Evolutionary conservation across 2,888 invertebrate genomes (phyloP).

Genomic region (Crocallis elinguaria): DNA sequence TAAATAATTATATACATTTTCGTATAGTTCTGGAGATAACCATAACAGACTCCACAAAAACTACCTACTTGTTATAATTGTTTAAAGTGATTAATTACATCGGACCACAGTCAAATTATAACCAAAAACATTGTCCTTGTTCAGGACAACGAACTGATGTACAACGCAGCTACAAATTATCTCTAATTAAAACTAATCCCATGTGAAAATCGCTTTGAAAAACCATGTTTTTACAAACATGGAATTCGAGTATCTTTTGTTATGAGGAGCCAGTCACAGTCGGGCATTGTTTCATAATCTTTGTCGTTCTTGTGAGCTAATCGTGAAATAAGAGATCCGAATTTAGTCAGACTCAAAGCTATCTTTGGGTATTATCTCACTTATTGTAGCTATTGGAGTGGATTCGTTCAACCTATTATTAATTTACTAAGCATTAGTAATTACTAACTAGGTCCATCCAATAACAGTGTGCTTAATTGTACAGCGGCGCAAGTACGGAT

Average conservation of each 20-base stretch:
- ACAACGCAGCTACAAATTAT: constrained; percentile 27
- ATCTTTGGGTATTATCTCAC: constrained; percentile 12
- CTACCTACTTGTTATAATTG: too few relatives aligned
- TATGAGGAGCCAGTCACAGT: constrained; percentile 47
- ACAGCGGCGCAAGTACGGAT: too few relatives aligned
- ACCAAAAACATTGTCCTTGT: not conserved
- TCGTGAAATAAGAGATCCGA: constrained; percentile 8
- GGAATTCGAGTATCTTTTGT: constrained; percentile 44
- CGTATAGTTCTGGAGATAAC: too few relatives aligned
- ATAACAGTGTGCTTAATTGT: too few relatives aligned
- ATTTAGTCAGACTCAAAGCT: not conserved
- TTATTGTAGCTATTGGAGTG: constrained; percentile 13
- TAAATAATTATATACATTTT: too few relatives aligned
- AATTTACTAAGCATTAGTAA: too few relatives aligned
- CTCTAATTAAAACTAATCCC: constrained; percentile 31
- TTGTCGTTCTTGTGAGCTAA: constrained; percentile 20
- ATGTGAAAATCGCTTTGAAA: constrained; percentile 30
- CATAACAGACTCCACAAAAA: too few relatives aligned
- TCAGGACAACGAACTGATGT: constrained; percentile 12
- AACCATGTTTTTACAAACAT: constrained; percentile 43
- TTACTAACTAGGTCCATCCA: not conserved
- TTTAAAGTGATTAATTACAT: too few relatives aligned
- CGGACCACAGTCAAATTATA: not conserved
- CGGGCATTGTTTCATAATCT: constrained; percentile 46
- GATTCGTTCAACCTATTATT: not conserved